Conservation (phyloP, 23 tunicate species). For the Trididemnum nubilum region DNA sequence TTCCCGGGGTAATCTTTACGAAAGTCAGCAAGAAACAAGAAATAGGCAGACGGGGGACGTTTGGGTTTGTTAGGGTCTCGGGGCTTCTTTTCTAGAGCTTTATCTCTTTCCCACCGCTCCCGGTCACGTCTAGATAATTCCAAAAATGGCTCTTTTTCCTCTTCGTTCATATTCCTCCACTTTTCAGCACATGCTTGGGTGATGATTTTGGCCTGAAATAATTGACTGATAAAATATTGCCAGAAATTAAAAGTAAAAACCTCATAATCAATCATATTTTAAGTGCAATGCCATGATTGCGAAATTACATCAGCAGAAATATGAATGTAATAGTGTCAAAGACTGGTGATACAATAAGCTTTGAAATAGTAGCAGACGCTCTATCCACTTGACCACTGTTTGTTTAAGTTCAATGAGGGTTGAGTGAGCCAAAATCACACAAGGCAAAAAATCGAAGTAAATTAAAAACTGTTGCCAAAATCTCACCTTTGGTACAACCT, state of each 20-base stretch:
- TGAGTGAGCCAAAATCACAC: no score
- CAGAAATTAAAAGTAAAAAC: no score
- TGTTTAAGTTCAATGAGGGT: no score
- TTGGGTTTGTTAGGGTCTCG: conserved; percentile 93
- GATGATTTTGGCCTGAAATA: conserved; percentile 83
- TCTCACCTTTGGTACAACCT: conserved; percentile 95
- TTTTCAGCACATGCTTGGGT: conserved; percentile 99
- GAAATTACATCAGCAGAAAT: no score
- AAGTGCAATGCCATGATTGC: no score
- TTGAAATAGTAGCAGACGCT: no score
- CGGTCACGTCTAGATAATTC: conserved; percentile 83
- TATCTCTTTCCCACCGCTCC: conserved; percentile 91
- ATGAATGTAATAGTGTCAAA: no score
- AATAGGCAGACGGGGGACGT: conserved; percentile 93
- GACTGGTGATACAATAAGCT: no score
- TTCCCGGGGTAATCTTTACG: conserved; percentile 68
- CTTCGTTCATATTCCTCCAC: conserved; percentile 91
- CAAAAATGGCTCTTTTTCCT: conserved; percentile 92
- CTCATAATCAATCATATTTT: no score
- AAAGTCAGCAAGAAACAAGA: conserved; percentile 84
- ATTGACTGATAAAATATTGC: neutral
- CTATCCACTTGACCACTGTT: no score
- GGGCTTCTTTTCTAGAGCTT: conserved; percentile 95
- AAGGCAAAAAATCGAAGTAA: no score
- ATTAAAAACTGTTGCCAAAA: no score